These are phyloP conservation scores for Dryadula phaetusa DNA, from an alignment of 2,888 invertebrate genomes.

Conservation along the genomic window DNA sequence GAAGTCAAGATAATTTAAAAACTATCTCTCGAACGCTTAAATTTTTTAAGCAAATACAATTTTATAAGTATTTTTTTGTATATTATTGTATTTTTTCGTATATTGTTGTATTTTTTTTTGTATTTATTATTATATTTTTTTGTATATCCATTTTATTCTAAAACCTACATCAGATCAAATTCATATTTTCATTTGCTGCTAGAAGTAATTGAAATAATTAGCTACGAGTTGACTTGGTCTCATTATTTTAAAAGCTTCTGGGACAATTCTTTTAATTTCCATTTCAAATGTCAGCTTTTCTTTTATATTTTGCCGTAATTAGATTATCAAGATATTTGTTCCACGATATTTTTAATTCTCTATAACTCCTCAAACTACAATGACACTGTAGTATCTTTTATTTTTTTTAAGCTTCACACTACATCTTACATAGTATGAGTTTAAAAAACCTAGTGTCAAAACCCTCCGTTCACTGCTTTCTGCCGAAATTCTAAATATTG, in stretches of 20 bases:
- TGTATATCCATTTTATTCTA: background rate
- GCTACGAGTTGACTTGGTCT: conserved; percentile 22
- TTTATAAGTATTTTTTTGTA: too few species aligned
- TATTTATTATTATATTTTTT: background rate
- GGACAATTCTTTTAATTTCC: conserved; percentile 25
- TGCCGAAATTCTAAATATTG: too few species aligned
- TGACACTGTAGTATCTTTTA: background rate
- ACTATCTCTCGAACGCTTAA: too few species aligned
- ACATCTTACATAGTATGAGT: too few species aligned
- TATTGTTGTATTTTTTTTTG: too few species aligned
- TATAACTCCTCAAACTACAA: background rate
- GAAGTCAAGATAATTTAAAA: too few species aligned
- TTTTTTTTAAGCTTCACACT: too few species aligned
- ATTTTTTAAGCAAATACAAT: too few species aligned
- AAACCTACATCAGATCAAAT: conserved; percentile 12
- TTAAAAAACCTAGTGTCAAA: too few species aligned
- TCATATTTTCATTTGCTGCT: conserved; percentile 8
- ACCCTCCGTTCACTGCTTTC: too few species aligned
- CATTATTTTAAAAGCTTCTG: conserved; percentile 26
- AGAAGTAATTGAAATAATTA: conserved; percentile 23
- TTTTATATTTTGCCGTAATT: conserved; percentile 20
- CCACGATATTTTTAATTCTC: background rate
- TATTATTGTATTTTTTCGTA: too few species aligned
- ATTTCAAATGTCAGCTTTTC: conserved; percentile 23
- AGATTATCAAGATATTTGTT: conserved; percentile 11